Base-by-base conservation (phyloP, 1,140 invertebrate species). In the Drosophila repleta region DNA sequence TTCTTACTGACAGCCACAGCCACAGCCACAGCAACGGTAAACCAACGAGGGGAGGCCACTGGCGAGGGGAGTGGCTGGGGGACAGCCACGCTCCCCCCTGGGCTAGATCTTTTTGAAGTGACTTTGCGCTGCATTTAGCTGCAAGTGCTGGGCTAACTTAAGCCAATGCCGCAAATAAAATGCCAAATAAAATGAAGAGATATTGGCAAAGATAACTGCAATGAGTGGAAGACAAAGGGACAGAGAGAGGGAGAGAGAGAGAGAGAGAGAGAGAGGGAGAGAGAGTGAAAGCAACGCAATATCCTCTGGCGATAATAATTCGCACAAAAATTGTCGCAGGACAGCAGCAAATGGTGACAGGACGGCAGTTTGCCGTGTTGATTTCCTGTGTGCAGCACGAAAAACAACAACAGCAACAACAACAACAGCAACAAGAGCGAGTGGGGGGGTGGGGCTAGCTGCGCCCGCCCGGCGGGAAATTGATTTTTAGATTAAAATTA, bases 401-500 rank as follows among this genome's bases (percentile, higher is more conserved):
- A 78, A 75, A 51, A 51, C 64, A 67, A 61, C 32, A 67, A 32
- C 46, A 29, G 20, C 41, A 48, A 37, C 32, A 41, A 41, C 46
- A 49, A 21, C 58, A 51, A 32, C 49, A 55, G 1, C 5, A 29
- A 29, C 26, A 29, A 6, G 6, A 29, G 2, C 29, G 8, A 7
- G 39, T 43, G 39, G 39, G 39, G 45, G 29, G 61, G 39, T 11
- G 35, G 29, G 51, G 49, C 48, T 35, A 11, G 15, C 48, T 20
- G 63, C 58, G 5, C 52, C 62, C 52, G 77, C 51, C 73, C 48
- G 76, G 79, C 72, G 87, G 83, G 88, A 90, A 90, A 90, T 90
- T 87, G 87, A 90, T 90, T 90, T 90, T 83, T 88, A 90, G 88
- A 90, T 90, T 90, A 90, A 90, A 90, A 83, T 88, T 90, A 90